Conservation (phyloP, 2,113 vertebrate genomes). For the Entomyzon cyanotis region DNA sequence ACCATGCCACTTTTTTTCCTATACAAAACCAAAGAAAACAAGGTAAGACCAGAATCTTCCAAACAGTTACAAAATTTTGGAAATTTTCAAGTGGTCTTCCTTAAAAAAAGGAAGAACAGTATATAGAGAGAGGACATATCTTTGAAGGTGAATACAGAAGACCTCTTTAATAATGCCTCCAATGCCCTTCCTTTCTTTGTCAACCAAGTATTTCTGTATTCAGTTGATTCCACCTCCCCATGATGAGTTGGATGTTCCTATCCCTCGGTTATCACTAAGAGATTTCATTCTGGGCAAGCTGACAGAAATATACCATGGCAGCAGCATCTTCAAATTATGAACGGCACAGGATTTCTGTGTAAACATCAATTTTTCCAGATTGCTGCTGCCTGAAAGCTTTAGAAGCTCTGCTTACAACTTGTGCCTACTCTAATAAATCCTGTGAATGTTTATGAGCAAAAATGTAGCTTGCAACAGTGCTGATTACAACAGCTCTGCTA, state of each 20-base stretch:
- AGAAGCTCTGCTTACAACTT: conserved; percentile 26
- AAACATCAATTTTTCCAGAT: conserved; percentile 74
- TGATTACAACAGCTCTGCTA: not conserved
- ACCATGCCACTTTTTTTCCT: not conserved
- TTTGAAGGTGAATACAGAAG: not conserved
- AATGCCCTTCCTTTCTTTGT: not conserved
- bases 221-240: conserved; percentile 56
- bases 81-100: not conserved
- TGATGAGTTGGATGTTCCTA: conserved; percentile 25
- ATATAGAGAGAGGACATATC: not conserved
- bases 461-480: not conserved
- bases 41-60: not conserved
- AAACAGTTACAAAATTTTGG: not conserved
- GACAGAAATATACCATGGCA: conserved; percentile 63
- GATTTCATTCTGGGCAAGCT: conserved; percentile 65
- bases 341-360: conserved; percentile 36
- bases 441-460: conserved; percentile 32
- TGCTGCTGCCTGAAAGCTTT: conserved; percentile 62
- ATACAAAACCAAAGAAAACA: not conserved
- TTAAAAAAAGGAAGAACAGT: not conserved
- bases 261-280: conserved; percentile 50
- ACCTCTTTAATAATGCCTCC: not conserved
- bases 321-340: conserved; percentile 60
- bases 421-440: conserved; percentile 16
- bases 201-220: conserved; percentile 17